Base-by-base conservation (phyloP, 2,888 invertebrate genomes). In the Salticus scenicus region DNA sequence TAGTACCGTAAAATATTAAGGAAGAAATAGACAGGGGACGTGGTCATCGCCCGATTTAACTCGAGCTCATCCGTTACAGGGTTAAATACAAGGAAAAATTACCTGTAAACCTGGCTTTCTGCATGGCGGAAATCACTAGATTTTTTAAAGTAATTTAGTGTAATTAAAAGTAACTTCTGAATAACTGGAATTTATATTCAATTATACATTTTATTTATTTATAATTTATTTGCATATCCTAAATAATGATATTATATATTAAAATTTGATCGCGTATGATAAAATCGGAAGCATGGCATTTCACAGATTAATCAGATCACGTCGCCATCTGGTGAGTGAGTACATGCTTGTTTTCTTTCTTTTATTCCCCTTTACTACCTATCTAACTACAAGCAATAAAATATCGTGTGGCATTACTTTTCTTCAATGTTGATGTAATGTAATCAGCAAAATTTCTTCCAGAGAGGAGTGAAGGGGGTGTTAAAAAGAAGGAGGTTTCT, bases 391-490 rank as follows among this genome's bases (percentile, higher is more conserved):
- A 74, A 14, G 41, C 41, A 27, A 41, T 24, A 41, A 64, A 74
- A 17, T 64, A 17, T 5, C 74, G 37, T 27, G 28, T 64, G 20
- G 74, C 63, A 24, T 12, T 37, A 33, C 20, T 63, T 33, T 74
- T 74, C 37, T 64, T 74, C 27, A 27, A 27, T 14, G 41, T 74
- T 27, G 74, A 17, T 30, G 74, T 64, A 64, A 74, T 57, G 12
- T 47, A 14, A 14, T 33, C 74, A 63, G 27, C 64, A 64, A 74
- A 74, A 37, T 74, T 63, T 63, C 74, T 64, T 64, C 41, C 74
- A 37, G 12, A 37, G 24, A 74, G 74, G 64, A 33, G 17, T 27
- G 41, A 28, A 37, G 74, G 37, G 5, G 33, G 24, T 63, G 12
- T 17, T 37, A 24, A 67, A n/a, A 20, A 51, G 37, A 33, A 17